Percentiles rank a stretch among this genome's conserved stretches.
Conservation (phyloP, 2,888 invertebrate genomes). For the Pachymerium ferrugineum region DNA sequence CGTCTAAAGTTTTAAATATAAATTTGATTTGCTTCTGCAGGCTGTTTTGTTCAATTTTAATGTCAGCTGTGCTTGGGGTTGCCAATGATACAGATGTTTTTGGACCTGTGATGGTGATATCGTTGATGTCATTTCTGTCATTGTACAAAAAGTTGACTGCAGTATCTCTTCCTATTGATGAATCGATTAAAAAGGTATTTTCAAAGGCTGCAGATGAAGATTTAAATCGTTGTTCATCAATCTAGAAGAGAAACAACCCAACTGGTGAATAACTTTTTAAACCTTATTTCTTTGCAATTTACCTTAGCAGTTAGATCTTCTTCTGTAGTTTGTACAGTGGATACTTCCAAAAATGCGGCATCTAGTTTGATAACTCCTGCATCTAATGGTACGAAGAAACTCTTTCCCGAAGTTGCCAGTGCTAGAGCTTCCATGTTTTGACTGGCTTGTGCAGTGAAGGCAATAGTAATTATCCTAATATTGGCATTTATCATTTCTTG, state of each 20-base stretch:
- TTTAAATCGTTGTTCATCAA: neutral
- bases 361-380: neutral
- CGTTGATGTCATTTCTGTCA: neutral
- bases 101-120: neutral
- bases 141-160: neutral
- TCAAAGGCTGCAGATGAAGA: neutral
- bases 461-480: slow-evolving; percentile 33
- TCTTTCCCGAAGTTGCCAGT: neutral
- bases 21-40: neutral
- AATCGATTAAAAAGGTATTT: slow-evolving; percentile 7
- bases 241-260: neutral
- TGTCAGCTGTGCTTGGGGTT: neutral
- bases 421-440: neutral
- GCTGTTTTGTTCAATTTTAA: neutral
- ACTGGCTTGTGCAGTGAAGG: slow-evolving; percentile 23
- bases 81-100: neutral
- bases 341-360: slow-evolving; percentile 15
- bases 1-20: neutral
- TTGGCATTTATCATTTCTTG: slow-evolving; percentile 27
- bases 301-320: neutral
- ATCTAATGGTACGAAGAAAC: neutral
- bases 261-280: neutral
- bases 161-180: slow-evolving; percentile 25
- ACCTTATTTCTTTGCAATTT: no score
- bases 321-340: neutral